Conservation (phyloP, 1,140 invertebrate species). For the Lepidurus packardi region DNA sequence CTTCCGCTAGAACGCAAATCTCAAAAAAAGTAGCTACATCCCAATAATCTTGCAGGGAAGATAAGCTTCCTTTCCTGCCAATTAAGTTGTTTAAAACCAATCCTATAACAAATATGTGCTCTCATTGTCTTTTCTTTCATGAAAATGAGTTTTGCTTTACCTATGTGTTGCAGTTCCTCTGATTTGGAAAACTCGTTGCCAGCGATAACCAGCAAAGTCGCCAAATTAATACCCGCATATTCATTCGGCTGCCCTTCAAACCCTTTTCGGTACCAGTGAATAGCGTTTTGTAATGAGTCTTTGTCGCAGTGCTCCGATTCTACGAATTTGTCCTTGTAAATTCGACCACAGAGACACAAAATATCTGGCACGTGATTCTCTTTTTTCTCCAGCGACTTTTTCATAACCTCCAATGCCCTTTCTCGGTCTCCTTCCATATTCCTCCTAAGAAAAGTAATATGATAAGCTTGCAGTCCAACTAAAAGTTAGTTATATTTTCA, state of each 20-base stretch:
- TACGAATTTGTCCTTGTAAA: conserved; percentile 98
- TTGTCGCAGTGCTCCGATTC: conserved; percentile 87
- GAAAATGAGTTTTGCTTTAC: conserved; percentile 45
- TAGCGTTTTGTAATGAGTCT: conserved; percentile 83
- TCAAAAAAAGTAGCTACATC: conserved; percentile 99
- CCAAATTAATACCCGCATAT: conserved; percentile 98
- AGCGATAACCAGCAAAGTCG: conserved; percentile 93
- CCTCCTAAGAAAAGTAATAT: conserved; percentile 53
- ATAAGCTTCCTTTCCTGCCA: conserved; percentile 92
- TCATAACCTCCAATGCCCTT: conserved; percentile 84
- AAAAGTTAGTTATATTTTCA: not conserved
- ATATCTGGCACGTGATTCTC: conserved; percentile 91
- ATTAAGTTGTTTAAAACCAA: conserved; percentile 96
- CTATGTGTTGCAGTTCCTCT: conserved; percentile 81
- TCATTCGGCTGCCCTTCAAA: conserved; percentile 98
- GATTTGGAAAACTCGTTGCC: conserved; percentile 92
- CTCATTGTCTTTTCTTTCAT: not conserved
- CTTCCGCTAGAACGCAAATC: conserved; percentile 93
- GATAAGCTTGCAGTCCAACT: not conserved
- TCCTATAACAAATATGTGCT: conserved; percentile 47
- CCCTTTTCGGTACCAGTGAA: conserved; percentile 96
- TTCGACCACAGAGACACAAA: conserved; percentile 95
- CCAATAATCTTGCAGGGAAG: conserved; percentile 94
- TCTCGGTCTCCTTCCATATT: conserved; percentile 92
- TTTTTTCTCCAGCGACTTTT: conserved; percentile 81